A percentile compares a stretch with the other conserved stretches of the same genome.
Conservation (phyloP, 2,113 vertebrate genomes). For the Neopipo cinnamomea region DNA sequence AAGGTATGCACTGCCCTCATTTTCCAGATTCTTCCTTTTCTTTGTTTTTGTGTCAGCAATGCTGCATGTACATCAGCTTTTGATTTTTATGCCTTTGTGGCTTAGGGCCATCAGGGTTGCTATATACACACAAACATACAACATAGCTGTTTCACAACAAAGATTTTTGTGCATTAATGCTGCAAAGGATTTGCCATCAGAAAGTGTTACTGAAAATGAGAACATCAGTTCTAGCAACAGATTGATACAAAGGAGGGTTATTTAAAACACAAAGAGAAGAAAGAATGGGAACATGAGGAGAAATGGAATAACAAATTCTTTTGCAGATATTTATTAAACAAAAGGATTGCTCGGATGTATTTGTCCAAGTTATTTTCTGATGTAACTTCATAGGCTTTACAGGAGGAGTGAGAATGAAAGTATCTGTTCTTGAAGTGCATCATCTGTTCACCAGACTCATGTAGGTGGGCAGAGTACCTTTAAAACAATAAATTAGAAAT, state of each 20-base stretch:
- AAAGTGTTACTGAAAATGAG: neutral
- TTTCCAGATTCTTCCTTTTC: constrained; percentile 18
- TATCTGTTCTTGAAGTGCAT: neutral
- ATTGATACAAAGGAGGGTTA: neutral
- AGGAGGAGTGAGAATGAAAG: neutral
- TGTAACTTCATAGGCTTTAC: neutral
- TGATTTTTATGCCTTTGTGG: constrained; percentile 34
- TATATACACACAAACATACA: constrained; percentile 46
- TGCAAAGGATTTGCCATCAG: neutral
- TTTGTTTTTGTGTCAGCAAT: constrained; percentile 13
- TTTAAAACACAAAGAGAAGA: constrained; percentile 8
- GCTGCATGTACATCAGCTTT: constrained; percentile 28
- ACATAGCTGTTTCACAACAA: constrained; percentile 33
- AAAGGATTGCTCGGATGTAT: neutral
- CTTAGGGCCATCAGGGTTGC: constrained; percentile 44
- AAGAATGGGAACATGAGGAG: neutral
- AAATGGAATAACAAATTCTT: constrained; percentile 20
- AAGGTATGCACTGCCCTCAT: neutral
- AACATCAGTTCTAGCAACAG: neutral
- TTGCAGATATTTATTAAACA: constrained; percentile 15
- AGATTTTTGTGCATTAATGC: neutral
- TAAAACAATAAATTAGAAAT: neutral
- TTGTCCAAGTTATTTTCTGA: constrained; percentile 38
- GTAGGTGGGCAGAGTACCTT: constrained; percentile 22
- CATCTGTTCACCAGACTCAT: neutral